Evolutionary conservation across 2,888 invertebrate genomes (phyloP).

Genomic region (Scaptomyza caliginosa): DNA sequence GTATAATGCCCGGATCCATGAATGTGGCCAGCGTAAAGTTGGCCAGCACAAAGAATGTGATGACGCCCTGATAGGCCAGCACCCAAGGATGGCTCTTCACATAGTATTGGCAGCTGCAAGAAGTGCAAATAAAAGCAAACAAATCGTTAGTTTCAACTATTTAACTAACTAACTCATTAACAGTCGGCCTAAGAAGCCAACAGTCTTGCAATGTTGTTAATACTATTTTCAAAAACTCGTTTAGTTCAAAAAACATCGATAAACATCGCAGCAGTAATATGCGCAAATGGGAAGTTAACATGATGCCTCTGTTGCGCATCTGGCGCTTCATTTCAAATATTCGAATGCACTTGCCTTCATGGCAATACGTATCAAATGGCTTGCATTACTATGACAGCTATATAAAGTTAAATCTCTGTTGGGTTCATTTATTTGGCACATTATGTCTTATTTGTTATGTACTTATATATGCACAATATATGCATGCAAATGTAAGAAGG

Average conservation of each 20-base stretch:
- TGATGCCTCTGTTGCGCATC: not conserved
- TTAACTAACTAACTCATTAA: too few species aligned
- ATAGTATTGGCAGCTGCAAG: conserved; percentile 93
- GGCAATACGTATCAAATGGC: too few species aligned
- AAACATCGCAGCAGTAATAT: not conserved
- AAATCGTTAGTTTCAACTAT: not conserved
- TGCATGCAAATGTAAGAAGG: too few species aligned
- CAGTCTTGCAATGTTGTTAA: not conserved
- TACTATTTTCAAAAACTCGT: not conserved
- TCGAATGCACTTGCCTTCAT: not conserved
- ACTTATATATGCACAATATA: not conserved
- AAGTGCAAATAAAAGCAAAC: not conserved
- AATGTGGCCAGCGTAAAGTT: conserved; percentile 99
- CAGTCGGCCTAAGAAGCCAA: not conserved
- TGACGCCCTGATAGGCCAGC: conserved; percentile 95
- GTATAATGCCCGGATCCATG: conserved; percentile 99
- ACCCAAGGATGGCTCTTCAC: conserved; percentile 93
- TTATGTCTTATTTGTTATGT: too few species aligned
- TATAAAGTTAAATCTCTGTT: too few species aligned
- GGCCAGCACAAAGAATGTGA: conserved; percentile 98
- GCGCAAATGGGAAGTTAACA: not conserved
- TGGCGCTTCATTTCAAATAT: not conserved
- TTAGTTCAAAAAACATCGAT: not conserved
- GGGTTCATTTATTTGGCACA: too few species aligned
- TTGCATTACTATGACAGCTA: too few species aligned